Evolutionary conservation across 2,797 vertebrate genomes (phyloP), one percentile per base, ranked within the genome.

Genomic region (Scomberomorus guttatus): DNA sequence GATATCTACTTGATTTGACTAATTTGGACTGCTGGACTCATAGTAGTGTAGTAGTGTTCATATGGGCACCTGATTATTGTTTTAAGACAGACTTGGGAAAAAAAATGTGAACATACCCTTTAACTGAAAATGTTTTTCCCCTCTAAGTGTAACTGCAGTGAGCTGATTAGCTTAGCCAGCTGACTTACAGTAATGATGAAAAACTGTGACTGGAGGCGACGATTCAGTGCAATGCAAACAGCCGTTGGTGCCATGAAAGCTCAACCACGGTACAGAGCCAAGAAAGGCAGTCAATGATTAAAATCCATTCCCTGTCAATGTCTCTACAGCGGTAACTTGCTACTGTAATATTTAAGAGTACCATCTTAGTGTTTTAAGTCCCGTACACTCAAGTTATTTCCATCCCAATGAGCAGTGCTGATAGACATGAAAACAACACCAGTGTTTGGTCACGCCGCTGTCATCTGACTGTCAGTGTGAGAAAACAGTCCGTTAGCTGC

Each of bases 151-250:
- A 44, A 18, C 56, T 73, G 79, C 60, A 65, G 17, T 51, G 22
- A 65, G 14, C 61, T 62, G 51, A 7, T 75, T 6, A 61, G 60
- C 51, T 75, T 6, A 61, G 60, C 55, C 24, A n/a, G 70, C 42
- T 59, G 55, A 82, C 22, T 81, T 63, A 14, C 32, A 42, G 27
- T 14, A 42, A 9, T 10, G 7, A 52, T 32, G 22, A 46, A 22
- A 72, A 76, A 72, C 64, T 39, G 52, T 87, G 84, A 63, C 85
- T 78, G 6, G 62, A 83, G 83, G 91, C 80, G 52, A 75, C 10
- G 48, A 87, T 32, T 91, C 84, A 91, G 80, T 90, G 89, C 88
- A 88, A 62, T 0, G 73, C 91, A 88, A 93, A 92, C 89, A 91
- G 34, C 61, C 72, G 10, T 37, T 2, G 18, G 32, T 12, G 80